Evolutionary conservation across 2,113 vertebrate genomes (phyloP).

Genomic region (Ciconia boyciana): DNA sequence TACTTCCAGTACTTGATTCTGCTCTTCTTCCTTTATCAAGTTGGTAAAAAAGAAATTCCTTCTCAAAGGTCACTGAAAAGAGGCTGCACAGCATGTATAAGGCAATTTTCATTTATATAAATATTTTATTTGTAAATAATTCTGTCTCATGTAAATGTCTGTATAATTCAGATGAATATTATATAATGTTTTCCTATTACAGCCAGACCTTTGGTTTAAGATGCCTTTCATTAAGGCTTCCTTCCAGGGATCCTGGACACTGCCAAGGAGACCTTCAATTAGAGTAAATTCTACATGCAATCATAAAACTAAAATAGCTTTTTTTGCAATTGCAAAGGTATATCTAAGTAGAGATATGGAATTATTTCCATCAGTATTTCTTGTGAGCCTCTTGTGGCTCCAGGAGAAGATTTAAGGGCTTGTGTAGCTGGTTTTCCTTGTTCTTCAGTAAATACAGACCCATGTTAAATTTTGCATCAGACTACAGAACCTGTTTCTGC

Average conservation of each 20-base stretch:
- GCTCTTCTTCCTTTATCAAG: neutral
- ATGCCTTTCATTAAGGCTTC: neutral
- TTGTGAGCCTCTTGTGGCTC: neutral
- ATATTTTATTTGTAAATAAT: constrained; percentile 13
- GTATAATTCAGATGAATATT: neutral
- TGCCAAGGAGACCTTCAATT: neutral
- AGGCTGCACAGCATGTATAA: neutral
- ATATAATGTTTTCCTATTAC: neutral
- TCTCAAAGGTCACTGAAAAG: constrained; percentile 10
- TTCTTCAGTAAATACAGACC: neutral
- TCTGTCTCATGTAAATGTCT: neutral
- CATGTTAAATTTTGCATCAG: neutral
- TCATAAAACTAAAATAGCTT: neutral
- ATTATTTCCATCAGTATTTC: neutral
- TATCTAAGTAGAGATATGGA: neutral
- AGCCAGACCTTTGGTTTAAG: neutral
- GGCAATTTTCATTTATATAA: neutral
- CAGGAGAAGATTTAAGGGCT: neutral
- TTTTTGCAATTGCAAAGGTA: neutral
- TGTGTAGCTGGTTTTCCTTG: neutral
- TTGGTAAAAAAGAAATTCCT: constrained; percentile 7
- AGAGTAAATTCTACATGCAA: neutral
- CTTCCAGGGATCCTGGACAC: neutral
- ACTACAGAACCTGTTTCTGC: neutral
- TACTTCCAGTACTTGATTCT: neutral